These are phyloP conservation scores for Amphiprion percula DNA, from an alignment of 2,113 vertebrate species.

Conservation along the genomic window DNA sequence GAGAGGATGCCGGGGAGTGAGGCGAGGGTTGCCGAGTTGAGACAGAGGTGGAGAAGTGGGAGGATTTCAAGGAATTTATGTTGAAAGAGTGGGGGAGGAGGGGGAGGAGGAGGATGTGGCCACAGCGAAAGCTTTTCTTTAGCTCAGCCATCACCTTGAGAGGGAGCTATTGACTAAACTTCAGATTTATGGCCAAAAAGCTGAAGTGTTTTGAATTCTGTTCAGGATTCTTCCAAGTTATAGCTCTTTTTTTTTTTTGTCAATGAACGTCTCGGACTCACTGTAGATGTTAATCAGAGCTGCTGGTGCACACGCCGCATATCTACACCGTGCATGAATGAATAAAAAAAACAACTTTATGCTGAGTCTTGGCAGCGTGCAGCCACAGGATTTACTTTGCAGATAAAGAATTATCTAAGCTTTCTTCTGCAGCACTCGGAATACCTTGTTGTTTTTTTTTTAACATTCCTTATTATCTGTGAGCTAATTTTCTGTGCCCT, in stretches of 20 bases:
- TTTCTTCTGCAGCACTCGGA: slow-evolving; percentile 26
- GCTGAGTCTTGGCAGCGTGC: background rate
- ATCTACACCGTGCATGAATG: slow-evolving; percentile 28
- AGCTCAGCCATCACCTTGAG: slow-evolving; percentile 67
- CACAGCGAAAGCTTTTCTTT: slow-evolving; percentile 49
- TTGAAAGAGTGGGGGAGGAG: slow-evolving; percentile 59
- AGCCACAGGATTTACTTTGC: slow-evolving; percentile 26
- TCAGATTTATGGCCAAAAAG: slow-evolving; percentile 50
- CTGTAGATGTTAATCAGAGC: slow-evolving; percentile 50
- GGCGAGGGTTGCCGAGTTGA: slow-evolving; percentile 54
- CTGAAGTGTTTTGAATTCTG: slow-evolving; percentile 57
- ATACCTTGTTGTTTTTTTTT: background rate
- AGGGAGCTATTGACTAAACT: slow-evolving; percentile 76
- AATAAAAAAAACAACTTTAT: slow-evolving; percentile 23
- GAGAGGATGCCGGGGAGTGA: slow-evolving; percentile 57
- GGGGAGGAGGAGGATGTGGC: slow-evolving; percentile 15
- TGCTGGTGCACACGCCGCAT: background rate
- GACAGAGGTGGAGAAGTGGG: slow-evolving; percentile 62
- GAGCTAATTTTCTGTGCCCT: slow-evolving; percentile 41
- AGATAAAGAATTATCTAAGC: slow-evolving; percentile 33
- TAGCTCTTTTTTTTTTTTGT: slow-evolving; percentile 45
- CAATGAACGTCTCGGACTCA: slow-evolving; percentile 26
- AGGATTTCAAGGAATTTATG: slow-evolving; percentile 77
- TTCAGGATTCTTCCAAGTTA: slow-evolving; percentile 37
- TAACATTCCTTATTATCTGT: slow-evolving; percentile 4